A percentile compares a stretch with the other conserved stretches of the same genome.
Conservation (phyloP, 2,113 vertebrate genomes). For the Rhinolophus ferrumequinum region DNA sequence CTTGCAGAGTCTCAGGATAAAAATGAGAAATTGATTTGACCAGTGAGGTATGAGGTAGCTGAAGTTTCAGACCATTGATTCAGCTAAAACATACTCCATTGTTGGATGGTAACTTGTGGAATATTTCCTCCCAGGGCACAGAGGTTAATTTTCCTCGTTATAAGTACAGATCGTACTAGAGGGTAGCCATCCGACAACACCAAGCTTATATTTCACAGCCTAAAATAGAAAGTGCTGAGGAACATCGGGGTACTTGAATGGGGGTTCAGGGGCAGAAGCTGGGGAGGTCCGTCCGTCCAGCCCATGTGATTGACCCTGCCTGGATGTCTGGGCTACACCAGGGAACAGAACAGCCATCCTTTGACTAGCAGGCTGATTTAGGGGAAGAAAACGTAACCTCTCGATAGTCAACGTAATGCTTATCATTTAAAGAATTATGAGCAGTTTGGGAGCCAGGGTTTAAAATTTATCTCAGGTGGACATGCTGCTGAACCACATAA, state of each 20-base stretch:
- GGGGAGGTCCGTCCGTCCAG: neutral
- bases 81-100: neutral
- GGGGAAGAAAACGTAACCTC: neutral
- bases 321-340: neutral
- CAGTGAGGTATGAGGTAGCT: neutral
- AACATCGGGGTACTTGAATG: neutral
- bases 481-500: neutral
- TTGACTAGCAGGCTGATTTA: neutral
- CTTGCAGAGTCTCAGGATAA: neutral
- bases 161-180: neutral
- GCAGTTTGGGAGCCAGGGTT: neutral
- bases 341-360: neutral
- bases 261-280: neutral
- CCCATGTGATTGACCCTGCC: no score
- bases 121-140: neutral
- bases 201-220: neutral
- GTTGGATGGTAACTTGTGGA: neutral
- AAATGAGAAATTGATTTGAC: neutral
- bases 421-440: neutral
- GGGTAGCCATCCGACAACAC: neutral
- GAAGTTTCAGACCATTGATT: neutral
- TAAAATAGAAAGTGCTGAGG: neutral
- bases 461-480: neutral
- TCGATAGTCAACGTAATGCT: neutral
- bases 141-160: slow-evolving; percentile 34